Base-by-base conservation (phyloP, 1,140 invertebrate species). In the Medauroidea extradentata region DNA sequence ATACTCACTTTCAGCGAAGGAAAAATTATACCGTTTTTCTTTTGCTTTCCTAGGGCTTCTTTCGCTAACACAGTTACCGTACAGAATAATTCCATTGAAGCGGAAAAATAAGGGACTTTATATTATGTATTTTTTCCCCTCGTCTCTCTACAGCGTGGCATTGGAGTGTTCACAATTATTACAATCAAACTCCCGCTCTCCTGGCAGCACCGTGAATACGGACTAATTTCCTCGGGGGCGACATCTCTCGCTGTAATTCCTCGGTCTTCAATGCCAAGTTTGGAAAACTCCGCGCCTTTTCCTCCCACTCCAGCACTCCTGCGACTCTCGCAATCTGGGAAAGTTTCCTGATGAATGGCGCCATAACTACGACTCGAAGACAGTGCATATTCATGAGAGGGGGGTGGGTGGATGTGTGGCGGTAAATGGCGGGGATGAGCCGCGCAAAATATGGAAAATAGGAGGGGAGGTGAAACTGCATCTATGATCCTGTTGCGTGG, bases 241-340 rank as follows among this genome's bases (percentile, higher is more conserved):
- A 34, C 29, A 11, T 34, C 29, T 34, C 29, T 4, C 29, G 38
- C 49, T 51, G 49, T 51, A 51, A 51, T 51, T 51, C 38, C 49
- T 34, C 14, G 49, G 49, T 25, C 49, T 51, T 51, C 49, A 51
- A 51, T 51, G 49, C 49, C 29, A 51, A 51, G 49, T 51, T 51
- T 51, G 49, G 49, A 51, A 51, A 51, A 51, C 49, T 51, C 49
- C 34, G 44, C 23, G 13, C 16, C 43, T 34, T 57, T 43, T 42
- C 23, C 42, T 23, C 21, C 44, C 44, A 59, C 53, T 46, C 63
- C 57, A 51, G 58, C 51, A 21, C 29, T 21, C n/a, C 16, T 2
- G 49, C 49, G 49, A 51, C 38, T 51, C 38, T 51, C 49, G 38
- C 25, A 51, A 51, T 51, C 16, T 29, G 38, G 49, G 38, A 34